These are phyloP conservation scores for Tapirus terrestris DNA, from an alignment of 2,113 vertebrate species.

Conservation along the genomic window DNA sequence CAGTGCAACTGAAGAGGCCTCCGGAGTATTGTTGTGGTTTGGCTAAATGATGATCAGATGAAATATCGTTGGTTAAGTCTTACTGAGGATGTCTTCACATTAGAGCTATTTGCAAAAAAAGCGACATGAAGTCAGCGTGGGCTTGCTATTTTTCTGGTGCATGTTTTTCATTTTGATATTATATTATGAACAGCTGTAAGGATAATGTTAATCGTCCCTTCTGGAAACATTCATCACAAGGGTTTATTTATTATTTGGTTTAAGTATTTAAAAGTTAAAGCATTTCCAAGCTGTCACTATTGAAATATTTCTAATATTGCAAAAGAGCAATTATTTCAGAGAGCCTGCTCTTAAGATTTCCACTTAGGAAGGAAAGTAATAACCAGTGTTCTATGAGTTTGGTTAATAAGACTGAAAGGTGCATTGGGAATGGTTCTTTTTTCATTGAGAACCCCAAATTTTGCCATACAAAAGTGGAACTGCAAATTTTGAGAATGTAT, in stretches of 20 bases:
- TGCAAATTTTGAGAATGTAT: background rate
- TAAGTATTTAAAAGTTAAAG: constrained; percentile 89
- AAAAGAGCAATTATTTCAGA: constrained; percentile 83
- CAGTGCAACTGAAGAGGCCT: constrained; percentile 86
- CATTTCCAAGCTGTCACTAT: constrained; percentile 88
- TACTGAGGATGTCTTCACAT: constrained; percentile 85
- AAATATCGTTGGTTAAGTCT: constrained; percentile 85
- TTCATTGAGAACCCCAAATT: background rate
- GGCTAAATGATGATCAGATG: constrained; percentile 85
- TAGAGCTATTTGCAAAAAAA: constrained; percentile 73
- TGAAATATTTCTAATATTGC: constrained; percentile 87
- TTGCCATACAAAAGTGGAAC: background rate
- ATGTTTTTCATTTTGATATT: constrained; percentile 90
- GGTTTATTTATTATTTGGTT: constrained; percentile 88
- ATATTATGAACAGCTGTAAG: constrained; percentile 90
- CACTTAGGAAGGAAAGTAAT: constrained; percentile 74
- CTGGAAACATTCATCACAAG: constrained; percentile 89
- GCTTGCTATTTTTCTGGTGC: constrained; percentile 77
- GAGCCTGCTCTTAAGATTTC: constrained; percentile 61
- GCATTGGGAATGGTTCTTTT: background rate
- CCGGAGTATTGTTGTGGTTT: constrained; percentile 84
- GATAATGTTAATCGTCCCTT: constrained; percentile 88
- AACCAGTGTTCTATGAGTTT: background rate
- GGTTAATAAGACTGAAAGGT: background rate
- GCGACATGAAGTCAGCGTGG: constrained; percentile 79